Evolutionary conservation across 1,140 invertebrate species (phyloP).

Genomic region (Melitaea cinxia): DNA sequence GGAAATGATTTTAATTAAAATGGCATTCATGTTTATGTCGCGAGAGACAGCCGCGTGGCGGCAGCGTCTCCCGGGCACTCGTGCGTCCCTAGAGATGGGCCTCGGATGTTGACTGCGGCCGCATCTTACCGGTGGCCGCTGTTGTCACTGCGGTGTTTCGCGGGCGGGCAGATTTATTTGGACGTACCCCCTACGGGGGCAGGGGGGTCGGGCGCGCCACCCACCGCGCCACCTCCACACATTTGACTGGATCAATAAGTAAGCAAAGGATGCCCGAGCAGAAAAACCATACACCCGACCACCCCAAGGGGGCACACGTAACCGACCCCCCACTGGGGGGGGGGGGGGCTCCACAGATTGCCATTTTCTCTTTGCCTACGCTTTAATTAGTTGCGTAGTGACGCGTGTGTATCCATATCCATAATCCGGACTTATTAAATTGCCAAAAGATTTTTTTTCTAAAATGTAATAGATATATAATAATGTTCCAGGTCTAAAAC

Average conservation of each 20-base stretch:
- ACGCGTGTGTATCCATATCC: slow-evolving; percentile 71
- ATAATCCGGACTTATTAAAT: slow-evolving; percentile 76
- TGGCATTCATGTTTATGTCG: slow-evolving; percentile 49
- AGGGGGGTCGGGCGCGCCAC: slow-evolving; percentile 69
- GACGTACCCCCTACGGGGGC: slow-evolving; percentile 73
- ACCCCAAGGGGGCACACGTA: slow-evolving; percentile 79
- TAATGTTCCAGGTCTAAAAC: background rate
- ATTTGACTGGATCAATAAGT: slow-evolving; percentile 83
- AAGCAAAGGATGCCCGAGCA: slow-evolving; percentile 83
- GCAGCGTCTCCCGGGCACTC: slow-evolving; percentile 43
- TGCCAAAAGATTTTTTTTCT: slow-evolving; percentile 45
- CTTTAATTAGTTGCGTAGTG: slow-evolving; percentile 82
- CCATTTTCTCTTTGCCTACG: slow-evolving; percentile 82
- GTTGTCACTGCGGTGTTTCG: slow-evolving; percentile 80
- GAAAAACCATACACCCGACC: slow-evolving; percentile 82
- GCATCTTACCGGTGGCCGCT: slow-evolving; percentile 74
- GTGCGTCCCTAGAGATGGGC: slow-evolving; percentile 35
- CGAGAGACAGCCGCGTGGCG: slow-evolving; percentile 32
- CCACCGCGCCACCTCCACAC: slow-evolving; percentile 80
- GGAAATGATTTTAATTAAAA: slow-evolving; percentile 73
- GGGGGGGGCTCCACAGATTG: slow-evolving; percentile 84
- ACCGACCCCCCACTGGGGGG: slow-evolving; percentile 78
- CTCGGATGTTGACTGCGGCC: slow-evolving; percentile 53
- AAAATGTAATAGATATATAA: background rate
- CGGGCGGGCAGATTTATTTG: slow-evolving; percentile 81